phyloP scores from a whole-genome alignment of 1,140 invertebrate species.

The Aricia agestis region DNA sequence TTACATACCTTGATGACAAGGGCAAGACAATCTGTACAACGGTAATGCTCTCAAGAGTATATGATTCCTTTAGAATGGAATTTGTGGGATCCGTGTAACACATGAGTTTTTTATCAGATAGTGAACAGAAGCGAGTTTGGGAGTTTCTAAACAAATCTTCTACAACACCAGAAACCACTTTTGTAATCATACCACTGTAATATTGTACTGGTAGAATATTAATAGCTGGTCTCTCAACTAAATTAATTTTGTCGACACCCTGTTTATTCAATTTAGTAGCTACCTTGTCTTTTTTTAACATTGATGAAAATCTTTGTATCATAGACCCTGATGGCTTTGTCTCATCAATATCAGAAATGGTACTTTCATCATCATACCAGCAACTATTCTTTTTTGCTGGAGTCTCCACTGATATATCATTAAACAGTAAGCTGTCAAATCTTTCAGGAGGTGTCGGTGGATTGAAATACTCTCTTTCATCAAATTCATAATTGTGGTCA shows the following conservation, averaged over 20 bases:
- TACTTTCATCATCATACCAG: constrained; percentile 47
- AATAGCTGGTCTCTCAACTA: constrained; percentile 49
- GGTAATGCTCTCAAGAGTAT: constrained; percentile 51
- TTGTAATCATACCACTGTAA: constrained; percentile 56
- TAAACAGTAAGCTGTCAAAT: constrained; percentile 50
- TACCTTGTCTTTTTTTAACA: constrained; percentile 56
- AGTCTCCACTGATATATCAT: constrained; percentile 30
- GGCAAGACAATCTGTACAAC: constrained; percentile 64
- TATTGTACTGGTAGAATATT: constrained; percentile 43
- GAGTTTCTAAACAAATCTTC: constrained; percentile 64
- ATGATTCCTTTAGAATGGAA: constrained; percentile 55
- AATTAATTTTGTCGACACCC: constrained; percentile 38
- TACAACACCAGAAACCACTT: constrained; percentile 51
- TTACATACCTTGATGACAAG: constrained; percentile 57
- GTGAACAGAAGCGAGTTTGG: constrained; percentile 55
- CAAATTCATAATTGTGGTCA: constrained; percentile 44
- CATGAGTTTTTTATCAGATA: constrained; percentile 62
- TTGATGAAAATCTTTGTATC: constrained; percentile 57
- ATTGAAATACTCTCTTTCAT: constrained; percentile 59
- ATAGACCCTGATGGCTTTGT: constrained; percentile 44
- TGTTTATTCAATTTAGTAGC: constrained; percentile 42
- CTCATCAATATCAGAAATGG: constrained; percentile 27
- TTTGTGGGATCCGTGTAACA: constrained; percentile 61
- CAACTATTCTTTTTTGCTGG: constrained; percentile 40
- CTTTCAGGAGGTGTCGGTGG: constrained; percentile 63